These are phyloP conservation scores for Pitta sordida DNA, from an alignment of 2,113 vertebrate species.

Conservation along the genomic window DNA sequence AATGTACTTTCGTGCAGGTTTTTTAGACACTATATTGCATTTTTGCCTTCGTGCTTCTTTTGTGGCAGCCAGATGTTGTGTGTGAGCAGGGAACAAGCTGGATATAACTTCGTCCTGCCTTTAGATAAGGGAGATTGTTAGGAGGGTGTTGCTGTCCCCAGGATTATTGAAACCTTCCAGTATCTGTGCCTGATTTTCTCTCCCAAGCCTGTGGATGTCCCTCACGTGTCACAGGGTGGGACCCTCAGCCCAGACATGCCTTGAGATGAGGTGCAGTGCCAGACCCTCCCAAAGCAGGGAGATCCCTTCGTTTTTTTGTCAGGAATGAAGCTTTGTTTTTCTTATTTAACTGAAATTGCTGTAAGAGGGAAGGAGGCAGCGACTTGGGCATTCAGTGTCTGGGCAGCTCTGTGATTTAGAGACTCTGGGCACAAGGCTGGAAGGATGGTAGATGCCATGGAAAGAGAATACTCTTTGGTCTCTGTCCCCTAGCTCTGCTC, in stretches of 20 bases:
- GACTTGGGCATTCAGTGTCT: neutral
- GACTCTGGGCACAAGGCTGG: slow-evolving; percentile 4
- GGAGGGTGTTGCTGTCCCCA: neutral
- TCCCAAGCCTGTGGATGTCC: neutral
- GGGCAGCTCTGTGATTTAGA: slow-evolving; percentile 31
- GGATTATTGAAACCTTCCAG: neutral
- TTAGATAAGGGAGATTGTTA: neutral
- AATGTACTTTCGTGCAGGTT: accelerated
- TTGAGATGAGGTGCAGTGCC: neutral
- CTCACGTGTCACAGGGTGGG: neutral
- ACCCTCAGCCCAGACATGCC: neutral
- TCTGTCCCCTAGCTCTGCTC: neutral
- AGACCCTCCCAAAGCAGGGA: neutral
- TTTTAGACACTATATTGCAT: neutral
- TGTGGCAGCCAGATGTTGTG: accelerated
- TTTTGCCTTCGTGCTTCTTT: neutral
- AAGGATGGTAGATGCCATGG: neutral
- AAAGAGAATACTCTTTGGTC: slow-evolving; percentile 32
- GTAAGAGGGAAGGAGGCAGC: neutral
- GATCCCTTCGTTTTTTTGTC: neutral
- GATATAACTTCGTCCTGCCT: neutral
- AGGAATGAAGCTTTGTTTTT: slow-evolving; percentile 12
- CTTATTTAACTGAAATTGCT: neutral
- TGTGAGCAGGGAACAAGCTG: neutral
- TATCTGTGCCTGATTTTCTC: neutral